Conservation (phyloP, 2,113 vertebrate species). For the Oreochromis tanganicae region DNA sequence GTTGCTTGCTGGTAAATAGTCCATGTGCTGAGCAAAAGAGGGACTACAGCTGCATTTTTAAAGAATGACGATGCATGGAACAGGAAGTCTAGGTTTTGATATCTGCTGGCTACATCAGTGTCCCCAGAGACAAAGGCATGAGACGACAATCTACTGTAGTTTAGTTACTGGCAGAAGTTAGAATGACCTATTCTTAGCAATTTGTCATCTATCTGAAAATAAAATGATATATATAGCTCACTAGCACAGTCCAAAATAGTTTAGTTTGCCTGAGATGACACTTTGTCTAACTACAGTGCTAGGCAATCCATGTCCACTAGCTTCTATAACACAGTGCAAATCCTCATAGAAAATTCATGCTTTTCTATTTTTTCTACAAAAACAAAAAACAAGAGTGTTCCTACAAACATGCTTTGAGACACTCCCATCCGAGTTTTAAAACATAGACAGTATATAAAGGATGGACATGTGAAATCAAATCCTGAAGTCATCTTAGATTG, state of each 20-base stretch:
- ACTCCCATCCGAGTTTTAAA: rapidly evolving
- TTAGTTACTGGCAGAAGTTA: not conserved
- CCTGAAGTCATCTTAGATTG: not conserved
- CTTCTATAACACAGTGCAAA: not conserved
- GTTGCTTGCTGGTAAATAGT: not conserved
- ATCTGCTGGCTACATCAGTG: not conserved
- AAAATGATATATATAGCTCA: not conserved
- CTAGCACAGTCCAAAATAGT: not conserved
- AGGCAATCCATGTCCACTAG: not conserved
- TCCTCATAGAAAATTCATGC: not conserved
- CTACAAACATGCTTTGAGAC: not conserved
- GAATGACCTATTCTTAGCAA: not conserved
- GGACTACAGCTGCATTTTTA: not conserved
- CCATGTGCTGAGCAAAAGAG: not conserved
- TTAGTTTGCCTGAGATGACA: not conserved
- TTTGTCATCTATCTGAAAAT: not conserved
- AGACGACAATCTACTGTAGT: not conserved
- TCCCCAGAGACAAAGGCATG: not conserved
- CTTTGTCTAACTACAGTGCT: not conserved
- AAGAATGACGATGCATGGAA: not conserved
- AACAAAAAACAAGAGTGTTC: not conserved
- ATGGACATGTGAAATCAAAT: not conserved
- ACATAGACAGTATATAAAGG: not conserved
- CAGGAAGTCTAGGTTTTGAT: not conserved
- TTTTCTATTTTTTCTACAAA: not conserved